Evolutionary conservation across 2,113 vertebrate genomes (phyloP).

Genomic region (Spea multiplicata): DNA sequence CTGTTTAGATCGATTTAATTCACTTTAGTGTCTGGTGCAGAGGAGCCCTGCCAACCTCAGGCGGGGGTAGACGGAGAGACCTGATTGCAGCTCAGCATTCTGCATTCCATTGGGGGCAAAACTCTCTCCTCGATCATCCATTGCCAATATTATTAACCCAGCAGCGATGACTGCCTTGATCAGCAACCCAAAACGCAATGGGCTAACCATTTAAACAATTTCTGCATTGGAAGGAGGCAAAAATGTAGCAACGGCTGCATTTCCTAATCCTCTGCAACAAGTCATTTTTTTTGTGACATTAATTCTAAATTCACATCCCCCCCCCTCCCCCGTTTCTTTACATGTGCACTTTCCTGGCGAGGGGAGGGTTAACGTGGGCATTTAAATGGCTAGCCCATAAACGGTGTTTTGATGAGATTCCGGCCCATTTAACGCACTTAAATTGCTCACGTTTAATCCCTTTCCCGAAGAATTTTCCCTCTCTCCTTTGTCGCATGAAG

Average conservation of each 20-base stretch:
- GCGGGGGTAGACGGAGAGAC: conserved; percentile 1
- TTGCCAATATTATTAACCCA: too few relatives aligned
- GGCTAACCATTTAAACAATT: too few relatives aligned
- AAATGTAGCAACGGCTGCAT: too few relatives aligned
- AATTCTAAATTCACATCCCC: too few relatives aligned
- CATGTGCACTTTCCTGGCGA: not conserved
- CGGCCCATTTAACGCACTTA: conserved; percentile 35
- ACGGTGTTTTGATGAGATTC: conserved; percentile 35
- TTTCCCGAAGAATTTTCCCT: not conserved
- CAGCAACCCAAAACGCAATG: too few relatives aligned
- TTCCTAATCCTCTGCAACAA: too few relatives aligned
- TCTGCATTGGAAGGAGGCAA: too few relatives aligned
- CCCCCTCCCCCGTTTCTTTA: conserved; percentile 10
- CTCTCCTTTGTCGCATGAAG: conserved; percentile 31
- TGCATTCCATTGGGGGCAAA: conserved; percentile 8
- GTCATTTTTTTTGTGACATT: too few relatives aligned
- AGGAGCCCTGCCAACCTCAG: not conserved
- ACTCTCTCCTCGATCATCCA: conserved; percentile 9
- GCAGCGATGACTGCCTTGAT: too few relatives aligned
- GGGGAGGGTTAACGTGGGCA: conserved; percentile 17
- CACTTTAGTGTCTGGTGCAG: conserved; percentile 4
- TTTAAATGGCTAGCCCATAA: conserved; percentile 13
- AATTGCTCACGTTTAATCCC: conserved; percentile 37
- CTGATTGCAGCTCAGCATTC: conserved; percentile 5
- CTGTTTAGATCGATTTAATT: conserved; percentile 27